Evolutionary conservation across 1,140 invertebrate genomes (phyloP).

Genomic region (Grapholita molesta): DNA sequence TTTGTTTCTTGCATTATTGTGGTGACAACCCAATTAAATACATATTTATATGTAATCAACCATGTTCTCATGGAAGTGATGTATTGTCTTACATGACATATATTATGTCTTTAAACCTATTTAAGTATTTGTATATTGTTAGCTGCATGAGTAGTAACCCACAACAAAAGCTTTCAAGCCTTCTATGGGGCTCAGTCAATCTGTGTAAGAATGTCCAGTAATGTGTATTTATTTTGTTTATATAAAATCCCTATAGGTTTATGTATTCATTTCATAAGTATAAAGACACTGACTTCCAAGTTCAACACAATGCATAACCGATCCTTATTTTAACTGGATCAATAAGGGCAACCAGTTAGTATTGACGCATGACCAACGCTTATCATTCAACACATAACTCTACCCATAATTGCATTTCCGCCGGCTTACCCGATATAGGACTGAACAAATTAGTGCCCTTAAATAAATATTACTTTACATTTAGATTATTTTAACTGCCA

Average conservation of each 20-base stretch:
- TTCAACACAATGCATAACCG: constrained; percentile 11
- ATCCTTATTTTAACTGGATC: constrained; percentile 12
- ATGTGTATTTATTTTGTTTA: too few species aligned
- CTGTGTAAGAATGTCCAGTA: too few species aligned
- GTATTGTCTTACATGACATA: too few species aligned
- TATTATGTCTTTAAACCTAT: too few species aligned
- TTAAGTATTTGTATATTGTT: too few species aligned
- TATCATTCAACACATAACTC: constrained; percentile 45
- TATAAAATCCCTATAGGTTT: background rate
- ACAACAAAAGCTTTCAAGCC: too few species aligned
- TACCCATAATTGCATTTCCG: constrained; percentile 64
- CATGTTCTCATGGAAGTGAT: too few species aligned
- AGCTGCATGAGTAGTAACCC: too few species aligned
- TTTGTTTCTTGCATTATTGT: too few species aligned
- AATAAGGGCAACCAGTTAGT: background rate
- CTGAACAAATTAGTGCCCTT: constrained; percentile 51
- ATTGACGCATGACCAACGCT: constrained; percentile 40
- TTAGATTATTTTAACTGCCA: background rate
- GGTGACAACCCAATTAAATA: too few species aligned
- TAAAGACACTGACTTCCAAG: background rate
- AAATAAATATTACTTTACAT: constrained; percentile 37
- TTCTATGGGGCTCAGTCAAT: too few species aligned
- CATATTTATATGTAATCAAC: too few species aligned
- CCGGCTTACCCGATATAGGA: constrained; percentile 41
- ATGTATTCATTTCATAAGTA: background rate